Evolutionary conservation across 2,113 vertebrate genomes (phyloP), one percentile per base, ranked within the genome.

Genomic region (Thamnaconus septentrionalis): DNA sequence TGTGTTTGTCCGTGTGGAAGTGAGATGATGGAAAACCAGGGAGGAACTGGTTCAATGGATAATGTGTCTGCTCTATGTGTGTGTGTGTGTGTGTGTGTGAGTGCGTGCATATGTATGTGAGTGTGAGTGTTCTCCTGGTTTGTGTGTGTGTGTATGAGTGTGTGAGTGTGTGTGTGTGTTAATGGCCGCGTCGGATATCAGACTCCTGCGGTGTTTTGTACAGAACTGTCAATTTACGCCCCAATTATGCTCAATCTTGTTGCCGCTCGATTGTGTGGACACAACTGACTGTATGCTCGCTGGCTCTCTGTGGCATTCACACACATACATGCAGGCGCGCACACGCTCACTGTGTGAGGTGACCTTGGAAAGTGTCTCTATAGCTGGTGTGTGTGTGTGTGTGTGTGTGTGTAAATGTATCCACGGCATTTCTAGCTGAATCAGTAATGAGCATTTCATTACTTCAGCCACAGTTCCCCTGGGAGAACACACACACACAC

Each of bases 391-490:
- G 46, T 69, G 62, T 75, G 65, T 58, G 47, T 61, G 66, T 67
- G 79, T 78, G 79, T 79, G 64, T 76, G 84, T 41, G 81, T 84
- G 86, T 85, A 87, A 89, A 89, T 82, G 86, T 89, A 91, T 89
- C 85, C 81, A 61, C 59, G 71, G 79, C 73, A 83, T 85, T 89
- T 88, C 80, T 80, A 85, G 85, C 89, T 91, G 90, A 91, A 91
- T 91, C 85, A 84, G 84, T 91, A 90, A 91, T 91, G 85, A 89
- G 85, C 81, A 83, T 90, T 90, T 91, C 85, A 91, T 91, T 91
- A 91, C 87, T 85, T 85, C 84, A 83, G 79, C 76, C 81, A 84
- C 76, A 83, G 75, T 78, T 87, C 88, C 84, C 84, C 61, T 48
- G 83, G 68, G 88, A 88, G 61, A 59, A 66, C 63, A 79, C 46